phyloP scores from a whole-genome alignment of 2,888 invertebrate species.

The Caenorhabditis zanzibari region DNA sequence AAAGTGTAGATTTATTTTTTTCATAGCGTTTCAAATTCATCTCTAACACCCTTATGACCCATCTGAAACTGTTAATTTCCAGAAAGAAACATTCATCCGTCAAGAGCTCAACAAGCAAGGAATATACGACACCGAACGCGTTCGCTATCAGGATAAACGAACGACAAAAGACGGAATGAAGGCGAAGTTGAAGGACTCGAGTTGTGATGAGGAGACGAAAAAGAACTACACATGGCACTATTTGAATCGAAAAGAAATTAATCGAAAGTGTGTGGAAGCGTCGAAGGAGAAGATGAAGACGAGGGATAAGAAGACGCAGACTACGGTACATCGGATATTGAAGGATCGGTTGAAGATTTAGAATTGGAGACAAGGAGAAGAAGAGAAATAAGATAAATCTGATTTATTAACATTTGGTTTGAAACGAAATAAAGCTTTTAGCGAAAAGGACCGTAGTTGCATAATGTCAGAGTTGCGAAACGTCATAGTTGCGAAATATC shows the following conservation, averaged over 20 bases:
- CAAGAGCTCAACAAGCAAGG: background rate
- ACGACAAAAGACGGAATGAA: background rate
- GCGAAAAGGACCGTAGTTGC: too few species aligned
- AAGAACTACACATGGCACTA: background rate
- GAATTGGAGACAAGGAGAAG: background rate
- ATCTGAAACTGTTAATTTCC: constrained; percentile 1
- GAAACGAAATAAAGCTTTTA: background rate
- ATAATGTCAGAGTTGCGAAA: too few species aligned
- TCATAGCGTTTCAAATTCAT: too few species aligned
- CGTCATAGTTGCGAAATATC: too few species aligned
- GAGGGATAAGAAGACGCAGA: background rate
- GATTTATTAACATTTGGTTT: background rate
- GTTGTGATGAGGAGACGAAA: background rate
- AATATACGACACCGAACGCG: background rate
- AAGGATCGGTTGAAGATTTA: constrained; percentile 20
- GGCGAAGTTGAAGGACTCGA: constrained; percentile 8
- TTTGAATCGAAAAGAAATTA: background rate
- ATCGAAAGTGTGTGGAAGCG: constrained; percentile 21
- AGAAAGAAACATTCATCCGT: constrained; percentile 7
- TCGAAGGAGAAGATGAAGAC: constrained; percentile 9
- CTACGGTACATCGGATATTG: background rate
- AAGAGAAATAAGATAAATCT: background rate
- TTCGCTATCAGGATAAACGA: background rate
- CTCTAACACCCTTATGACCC: background rate
- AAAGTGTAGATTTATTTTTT: too few species aligned